Percentiles rank a stretch among this genome's conserved stretches.
Evolutionary conservation across 2,888 invertebrate genomes (phyloP).

Genomic region (Gymnoscelis rufifasciata): DNA sequence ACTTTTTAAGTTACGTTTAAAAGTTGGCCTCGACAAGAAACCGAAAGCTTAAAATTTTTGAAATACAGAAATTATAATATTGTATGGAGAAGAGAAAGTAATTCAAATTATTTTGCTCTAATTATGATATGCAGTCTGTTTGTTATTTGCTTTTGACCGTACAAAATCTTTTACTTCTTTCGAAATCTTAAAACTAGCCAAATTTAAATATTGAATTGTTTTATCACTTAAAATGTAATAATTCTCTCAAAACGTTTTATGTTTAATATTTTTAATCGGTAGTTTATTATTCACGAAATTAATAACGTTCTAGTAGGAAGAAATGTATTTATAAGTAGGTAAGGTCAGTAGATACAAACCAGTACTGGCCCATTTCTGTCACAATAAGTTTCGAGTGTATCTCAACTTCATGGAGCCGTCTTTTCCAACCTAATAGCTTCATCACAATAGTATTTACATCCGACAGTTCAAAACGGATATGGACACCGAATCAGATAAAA

Average conservation of each 20-base stretch:
- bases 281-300: too few relatives aligned
- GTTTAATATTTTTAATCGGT: too few relatives aligned
- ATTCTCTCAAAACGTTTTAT: too few relatives aligned
- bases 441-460: constrained; percentile 19
- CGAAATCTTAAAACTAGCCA: too few relatives aligned
- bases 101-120: constrained; percentile 69
- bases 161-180: too few relatives aligned
- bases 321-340: too few relatives aligned
- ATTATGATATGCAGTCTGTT: constrained; percentile 57
- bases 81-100: constrained; percentile 61
- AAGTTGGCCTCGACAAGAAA: constrained; percentile 48
- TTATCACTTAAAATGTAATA: too few relatives aligned
- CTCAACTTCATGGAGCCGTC: constrained; percentile 11
- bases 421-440: constrained; percentile 23
- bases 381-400: too few relatives aligned
- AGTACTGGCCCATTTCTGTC: not conserved
- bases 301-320: too few relatives aligned
- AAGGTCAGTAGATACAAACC: too few relatives aligned
- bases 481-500: constrained; percentile 20
- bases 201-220: too few relatives aligned
- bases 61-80: constrained; percentile 41
- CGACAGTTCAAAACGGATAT: constrained; percentile 14
- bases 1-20: too few relatives aligned
- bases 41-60: constrained; percentile 43
- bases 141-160: constrained; percentile 42